Percentiles rank a stretch among this genome's conserved stretches.
phyloP scores from a whole-genome alignment of 2,797 vertebrate genomes.

The Melanotaenia maccullochi region DNA sequence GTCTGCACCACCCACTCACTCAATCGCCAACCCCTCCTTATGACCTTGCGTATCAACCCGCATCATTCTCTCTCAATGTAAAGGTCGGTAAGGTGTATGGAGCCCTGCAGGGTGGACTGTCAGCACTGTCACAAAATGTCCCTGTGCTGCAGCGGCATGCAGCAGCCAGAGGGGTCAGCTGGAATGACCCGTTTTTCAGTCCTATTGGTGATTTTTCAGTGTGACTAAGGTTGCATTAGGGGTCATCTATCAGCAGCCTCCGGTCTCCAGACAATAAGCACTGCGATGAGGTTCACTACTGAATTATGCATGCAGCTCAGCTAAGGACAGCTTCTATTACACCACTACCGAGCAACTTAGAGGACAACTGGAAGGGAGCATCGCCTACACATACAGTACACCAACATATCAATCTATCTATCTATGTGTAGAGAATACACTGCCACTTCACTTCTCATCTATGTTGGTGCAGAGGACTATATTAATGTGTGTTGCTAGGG shows the following conservation, averaged over 20 bases:
- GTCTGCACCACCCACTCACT: conserved; percentile 5
- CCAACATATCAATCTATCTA: background rate
- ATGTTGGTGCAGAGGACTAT: background rate
- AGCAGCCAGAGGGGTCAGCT: conserved; percentile 46
- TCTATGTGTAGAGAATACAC: background rate
- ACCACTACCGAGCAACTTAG: conserved; percentile 13
- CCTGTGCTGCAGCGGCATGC: conserved; percentile 25
- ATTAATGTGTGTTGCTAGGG: conserved; percentile 25
- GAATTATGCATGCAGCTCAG: conserved; percentile 69
- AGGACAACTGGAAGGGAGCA: conserved; percentile 24
- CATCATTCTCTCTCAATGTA: conserved; percentile 10
- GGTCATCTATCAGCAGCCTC: conserved; percentile 65
- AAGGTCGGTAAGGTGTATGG: conserved; percentile 16
- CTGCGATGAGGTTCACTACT: conserved; percentile 43
- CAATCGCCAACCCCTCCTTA: conserved; percentile 10
- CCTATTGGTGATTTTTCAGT: conserved; percentile 50
- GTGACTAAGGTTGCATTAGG: conserved; percentile 52
- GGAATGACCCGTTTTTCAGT: conserved; percentile 49
- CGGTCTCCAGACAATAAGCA: conserved; percentile 61
- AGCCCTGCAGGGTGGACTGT: conserved; percentile 25
- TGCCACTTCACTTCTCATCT: conserved; percentile 34
- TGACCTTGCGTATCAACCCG: conserved; percentile 19
- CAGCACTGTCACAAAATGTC: conserved; percentile 34
- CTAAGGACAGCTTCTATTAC: conserved; percentile 48
- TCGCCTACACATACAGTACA: conserved; percentile 8